phyloP scores from a whole-genome alignment of 2,797 vertebrate genomes.

The Esox masquinongy region DNA sequence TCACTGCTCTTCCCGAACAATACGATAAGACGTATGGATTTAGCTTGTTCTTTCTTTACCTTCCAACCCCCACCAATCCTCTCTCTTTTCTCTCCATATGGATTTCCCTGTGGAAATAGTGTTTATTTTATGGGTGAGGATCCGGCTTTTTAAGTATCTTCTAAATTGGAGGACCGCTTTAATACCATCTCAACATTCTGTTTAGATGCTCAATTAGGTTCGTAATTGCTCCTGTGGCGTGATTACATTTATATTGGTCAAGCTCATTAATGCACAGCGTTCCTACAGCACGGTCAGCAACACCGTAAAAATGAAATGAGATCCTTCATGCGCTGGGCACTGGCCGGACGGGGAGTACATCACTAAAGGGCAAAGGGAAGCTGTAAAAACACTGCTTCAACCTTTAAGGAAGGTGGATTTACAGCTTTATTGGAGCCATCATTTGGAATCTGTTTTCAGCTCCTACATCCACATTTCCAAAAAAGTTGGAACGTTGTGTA shows the following conservation, averaged over 20 bases:
- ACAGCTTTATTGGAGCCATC: neutral
- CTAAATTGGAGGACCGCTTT: neutral
- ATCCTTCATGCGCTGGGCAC: conserved; percentile 29
- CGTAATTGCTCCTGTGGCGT: conserved; percentile 1
- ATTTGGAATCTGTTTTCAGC: neutral
- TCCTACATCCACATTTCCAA: neutral
- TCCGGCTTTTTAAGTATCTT: neutral
- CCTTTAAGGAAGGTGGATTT: neutral
- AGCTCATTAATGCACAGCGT: conserved; percentile 72
- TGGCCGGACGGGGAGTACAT: neutral
- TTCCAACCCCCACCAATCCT: neutral
- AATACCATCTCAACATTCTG: neutral
- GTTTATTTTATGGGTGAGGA: conserved; percentile 59
- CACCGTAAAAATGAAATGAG: conserved; percentile 72
- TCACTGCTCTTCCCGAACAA: neutral
- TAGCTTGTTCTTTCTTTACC: conserved; percentile 48
- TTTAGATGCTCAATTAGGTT: conserved; percentile 6
- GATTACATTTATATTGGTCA: neutral
- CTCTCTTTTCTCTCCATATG: neutral
- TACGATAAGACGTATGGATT: conserved; percentile 41
- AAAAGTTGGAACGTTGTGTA: too few relatives aligned
- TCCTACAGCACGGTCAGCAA: conserved; percentile 62
- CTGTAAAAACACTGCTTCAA: neutral
- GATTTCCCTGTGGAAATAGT: neutral
- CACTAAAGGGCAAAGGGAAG: neutral